phyloP scores from a whole-genome alignment of 2,113 vertebrate genomes.

The Anarrhichthys ocellatus region DNA sequence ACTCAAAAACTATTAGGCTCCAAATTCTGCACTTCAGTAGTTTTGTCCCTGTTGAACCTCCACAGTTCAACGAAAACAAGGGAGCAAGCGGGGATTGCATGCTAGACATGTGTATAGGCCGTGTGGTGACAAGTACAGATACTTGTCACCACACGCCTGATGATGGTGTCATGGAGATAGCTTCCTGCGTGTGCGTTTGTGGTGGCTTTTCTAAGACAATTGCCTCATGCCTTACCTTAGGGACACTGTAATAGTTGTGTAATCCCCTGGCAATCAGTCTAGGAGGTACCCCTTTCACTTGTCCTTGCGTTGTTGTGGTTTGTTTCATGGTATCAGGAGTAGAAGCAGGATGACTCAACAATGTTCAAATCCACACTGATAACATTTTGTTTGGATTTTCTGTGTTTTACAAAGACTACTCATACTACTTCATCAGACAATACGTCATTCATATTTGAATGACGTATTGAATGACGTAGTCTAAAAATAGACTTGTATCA shows the following conservation, averaged over 20 bases:
- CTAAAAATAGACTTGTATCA: no score
- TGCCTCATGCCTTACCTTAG: no score
- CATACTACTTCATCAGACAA: not conserved
- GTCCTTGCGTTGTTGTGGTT: not conserved
- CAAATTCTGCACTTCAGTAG: not conserved
- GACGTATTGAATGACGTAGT: no score
- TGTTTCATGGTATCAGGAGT: not conserved
- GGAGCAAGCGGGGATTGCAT: not conserved
- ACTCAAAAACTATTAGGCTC: not conserved
- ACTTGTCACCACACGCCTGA: not conserved
- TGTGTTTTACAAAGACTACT: not conserved
- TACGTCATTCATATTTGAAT: not conserved
- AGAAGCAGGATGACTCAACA: not conserved
- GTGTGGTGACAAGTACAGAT: no score
- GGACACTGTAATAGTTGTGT: fast-evolving
- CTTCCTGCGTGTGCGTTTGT: not conserved
- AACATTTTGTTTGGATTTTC: not conserved
- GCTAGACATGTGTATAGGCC: not conserved
- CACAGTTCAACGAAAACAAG: not conserved
- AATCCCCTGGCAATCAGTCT: not conserved
- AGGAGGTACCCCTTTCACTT: not conserved
- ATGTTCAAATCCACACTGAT: not conserved
- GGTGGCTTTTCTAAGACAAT: not conserved
- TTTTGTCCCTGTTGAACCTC: not conserved
- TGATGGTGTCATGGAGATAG: fast-evolving